Base-by-base conservation (phyloP, 2,113 vertebrate genomes). In the Xenopus laevis region DNA sequence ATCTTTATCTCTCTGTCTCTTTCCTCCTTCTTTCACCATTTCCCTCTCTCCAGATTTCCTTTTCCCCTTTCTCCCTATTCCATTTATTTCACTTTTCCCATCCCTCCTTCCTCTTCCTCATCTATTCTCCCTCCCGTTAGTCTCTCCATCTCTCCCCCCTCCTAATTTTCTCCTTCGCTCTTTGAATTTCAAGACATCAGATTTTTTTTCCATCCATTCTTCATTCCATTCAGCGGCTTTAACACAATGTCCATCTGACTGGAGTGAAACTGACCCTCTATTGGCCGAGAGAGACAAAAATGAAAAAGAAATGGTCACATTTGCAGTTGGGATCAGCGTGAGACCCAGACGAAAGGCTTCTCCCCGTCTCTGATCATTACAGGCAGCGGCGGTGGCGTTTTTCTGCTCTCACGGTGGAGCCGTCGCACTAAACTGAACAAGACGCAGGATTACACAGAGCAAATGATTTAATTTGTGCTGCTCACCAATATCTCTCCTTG, bases 401-500 rank as follows among this genome's bases (percentile, higher is more conserved):
- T 9, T 21, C 1, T 17, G 3, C 23, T 61, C 20, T 27, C 23
- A 27, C 13, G n/a, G 47, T 12, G 64, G 12, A 21, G n/a, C 62
- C 30, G 18, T 18, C 30, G 33, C 23, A 40, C 27, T 64, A 33
- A 65, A 40, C 63, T 46, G 40, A 16, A 18, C 27, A 18, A n/a
- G 30, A 17, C 20, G 15, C 15, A 7, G 50, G 71, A 47, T 65
- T 57, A 72, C 40, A 17, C 30, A 16, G 11, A 2, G 55, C 62
- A 13, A 16, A n/a, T n/a, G n/a, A n/a, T n/a, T n/a, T n/a, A n/a
- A n/a, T n/a, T n/a, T n/a, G 72, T 17, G 78, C 79, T 84, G 81
- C 61, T 47, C 66, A 30, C 21, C 33, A 60, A 72, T 65, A 68
- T 72, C 68, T 59, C 67, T 1, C 10, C 72, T 59, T 71, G 72